Evolutionary conservation across 2,797 vertebrate species (phyloP).

Genomic region (Anableps anableps): DNA sequence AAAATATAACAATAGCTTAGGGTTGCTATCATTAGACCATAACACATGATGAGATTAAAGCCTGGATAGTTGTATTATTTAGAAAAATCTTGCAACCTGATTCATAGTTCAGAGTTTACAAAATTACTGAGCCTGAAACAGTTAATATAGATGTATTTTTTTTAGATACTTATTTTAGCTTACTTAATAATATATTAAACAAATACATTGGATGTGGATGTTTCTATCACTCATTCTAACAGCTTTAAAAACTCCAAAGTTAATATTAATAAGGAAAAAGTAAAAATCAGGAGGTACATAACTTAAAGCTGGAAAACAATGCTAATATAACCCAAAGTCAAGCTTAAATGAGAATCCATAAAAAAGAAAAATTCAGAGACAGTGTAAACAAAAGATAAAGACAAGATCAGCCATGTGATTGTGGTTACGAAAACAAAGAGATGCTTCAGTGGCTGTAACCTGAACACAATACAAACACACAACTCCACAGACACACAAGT

Average conservation of each 20-base stretch:
- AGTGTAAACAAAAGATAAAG: neutral
- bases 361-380: neutral
- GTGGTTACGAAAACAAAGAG: constrained; percentile 41
- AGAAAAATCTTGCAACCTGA: too few relatives aligned
- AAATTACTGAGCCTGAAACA: too few relatives aligned
- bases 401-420: constrained; percentile 20
- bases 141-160: too few relatives aligned
- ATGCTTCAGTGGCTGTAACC: constrained; percentile 8
- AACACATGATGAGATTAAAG: too few relatives aligned
- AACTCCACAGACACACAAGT: constrained; percentile 10
- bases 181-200: too few relatives aligned
- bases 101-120: too few relatives aligned
- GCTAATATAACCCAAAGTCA: neutral
- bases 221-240: neutral
- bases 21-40: too few relatives aligned
- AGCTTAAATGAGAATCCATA: neutral
- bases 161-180: too few relatives aligned
- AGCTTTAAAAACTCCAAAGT: neutral
- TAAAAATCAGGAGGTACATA: neutral
- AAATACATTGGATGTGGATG: neutral
- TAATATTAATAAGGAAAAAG: neutral
- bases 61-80: too few relatives aligned
- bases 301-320: neutral
- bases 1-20: too few relatives aligned
- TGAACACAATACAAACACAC: constrained; percentile 19